Evolutionary conservation across 2,797 vertebrate genomes (phyloP).

Genomic region (Dendrocincla tyrannina): DNA sequence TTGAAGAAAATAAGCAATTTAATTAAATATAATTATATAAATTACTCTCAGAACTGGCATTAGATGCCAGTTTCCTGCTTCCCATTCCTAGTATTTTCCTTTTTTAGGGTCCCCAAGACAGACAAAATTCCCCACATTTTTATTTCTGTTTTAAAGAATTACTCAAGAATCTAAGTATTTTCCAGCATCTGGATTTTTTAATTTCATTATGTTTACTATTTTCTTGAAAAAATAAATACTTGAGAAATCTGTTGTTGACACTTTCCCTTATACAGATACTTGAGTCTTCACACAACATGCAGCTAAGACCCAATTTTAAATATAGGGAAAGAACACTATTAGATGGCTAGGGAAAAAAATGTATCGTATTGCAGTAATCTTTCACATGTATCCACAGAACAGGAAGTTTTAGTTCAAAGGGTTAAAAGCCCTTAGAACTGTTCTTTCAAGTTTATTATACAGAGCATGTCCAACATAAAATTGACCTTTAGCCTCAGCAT

Average conservation of each 20-base stretch:
- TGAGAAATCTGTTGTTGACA: not conserved
- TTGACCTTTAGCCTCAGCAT: conserved; percentile 34
- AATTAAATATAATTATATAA: not conserved
- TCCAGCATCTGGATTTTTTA: not conserved
- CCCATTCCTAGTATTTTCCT: not conserved
- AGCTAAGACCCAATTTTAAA: not conserved
- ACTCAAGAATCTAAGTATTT: not conserved
- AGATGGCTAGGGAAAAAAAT: not conserved
- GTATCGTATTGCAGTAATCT: not conserved
- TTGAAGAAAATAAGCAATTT: not conserved
- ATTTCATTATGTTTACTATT: not conserved
- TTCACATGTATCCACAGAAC: not conserved
- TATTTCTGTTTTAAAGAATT: not conserved
- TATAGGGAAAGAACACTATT: not conserved
- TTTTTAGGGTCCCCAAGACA: not conserved
- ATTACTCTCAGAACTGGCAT: not conserved
- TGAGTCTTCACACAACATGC: not conserved
- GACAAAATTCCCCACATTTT: not conserved
- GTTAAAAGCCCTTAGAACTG: conserved; percentile 2
- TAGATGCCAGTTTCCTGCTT: not conserved
- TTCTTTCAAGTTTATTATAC: conserved; percentile 7
- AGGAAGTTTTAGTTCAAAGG: not conserved
- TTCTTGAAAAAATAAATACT: not conserved
- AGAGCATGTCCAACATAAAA: not conserved
- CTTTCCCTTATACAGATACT: not conserved